phyloP scores from a whole-genome alignment of 2,888 invertebrate genomes.

The Sympetrum striolatum region DNA sequence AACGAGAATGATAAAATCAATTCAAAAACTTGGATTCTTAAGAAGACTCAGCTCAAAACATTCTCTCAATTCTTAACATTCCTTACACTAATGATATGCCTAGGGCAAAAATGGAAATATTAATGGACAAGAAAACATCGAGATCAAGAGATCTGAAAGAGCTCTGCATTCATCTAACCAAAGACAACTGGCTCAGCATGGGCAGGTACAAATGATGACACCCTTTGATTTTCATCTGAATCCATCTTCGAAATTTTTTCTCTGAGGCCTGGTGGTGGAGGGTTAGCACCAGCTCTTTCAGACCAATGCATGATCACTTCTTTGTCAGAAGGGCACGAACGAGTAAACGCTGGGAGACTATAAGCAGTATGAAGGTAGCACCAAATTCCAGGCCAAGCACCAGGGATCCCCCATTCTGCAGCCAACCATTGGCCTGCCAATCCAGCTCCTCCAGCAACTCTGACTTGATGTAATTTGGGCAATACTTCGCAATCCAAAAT shows the following conservation, averaged over 20 bases:
- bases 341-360: conserved; percentile 49
- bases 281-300: conserved; percentile 45
- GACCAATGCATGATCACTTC: conserved; percentile 52
- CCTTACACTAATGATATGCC: not conserved
- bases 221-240: not conserved
- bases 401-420: conserved; percentile 50
- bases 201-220: not conserved
- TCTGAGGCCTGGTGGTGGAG: not conserved
- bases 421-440: conserved; percentile 48
- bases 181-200: not conserved
- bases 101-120: not conserved
- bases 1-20: not conserved
- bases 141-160: not conserved
- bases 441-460: conserved; percentile 50
- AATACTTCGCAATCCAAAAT: conserved; percentile 51
- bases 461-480: conserved; percentile 51
- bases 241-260: conserved; percentile 8
- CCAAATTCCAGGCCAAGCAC: conserved; percentile 49
- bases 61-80: not conserved
- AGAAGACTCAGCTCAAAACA: too few relatives aligned
- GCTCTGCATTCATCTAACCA: not conserved
- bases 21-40: not conserved
- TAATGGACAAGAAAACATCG: not conserved
- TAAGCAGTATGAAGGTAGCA: conserved; percentile 51
- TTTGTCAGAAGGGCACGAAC: conserved; percentile 51